Percentiles rank a stretch among this genome's conserved stretches.
phyloP scores from a whole-genome alignment of 2,888 invertebrate species.

The Xylophagus ater region DNA sequence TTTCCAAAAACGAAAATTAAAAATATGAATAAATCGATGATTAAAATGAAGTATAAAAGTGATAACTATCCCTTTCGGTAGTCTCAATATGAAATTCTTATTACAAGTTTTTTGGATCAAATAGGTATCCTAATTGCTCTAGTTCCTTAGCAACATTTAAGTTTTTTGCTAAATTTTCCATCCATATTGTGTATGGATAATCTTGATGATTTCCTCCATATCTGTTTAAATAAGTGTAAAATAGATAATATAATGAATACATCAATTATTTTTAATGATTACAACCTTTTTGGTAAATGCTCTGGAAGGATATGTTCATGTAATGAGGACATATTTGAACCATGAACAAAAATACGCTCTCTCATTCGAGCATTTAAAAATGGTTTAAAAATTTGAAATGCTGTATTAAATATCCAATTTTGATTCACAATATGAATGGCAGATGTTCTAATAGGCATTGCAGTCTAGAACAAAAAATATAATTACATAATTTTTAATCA shows the following conservation, averaged over 20 bases:
- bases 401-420: constrained; percentile 70
- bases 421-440: constrained; percentile 70
- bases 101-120: constrained; percentile 26
- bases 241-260: not conserved
- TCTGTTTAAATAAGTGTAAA: constrained; percentile 17
- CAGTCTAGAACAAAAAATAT: constrained; percentile 44
- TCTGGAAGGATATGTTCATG: constrained; percentile 62
- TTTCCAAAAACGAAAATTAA: no score
- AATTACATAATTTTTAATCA: constrained; percentile 1
- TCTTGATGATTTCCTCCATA: constrained; percentile 50
- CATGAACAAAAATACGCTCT: constrained; percentile 49
- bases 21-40: no score
- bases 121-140: constrained; percentile 50
- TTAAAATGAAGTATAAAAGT: no score
- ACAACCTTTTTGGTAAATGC: constrained; percentile 51
- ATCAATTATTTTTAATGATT: not conserved
- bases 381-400: constrained; percentile 68
- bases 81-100: no score
- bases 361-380: constrained; percentile 57
- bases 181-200: constrained; percentile 62
- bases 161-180: constrained; percentile 49
- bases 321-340: constrained; percentile 56
- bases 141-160: constrained; percentile 51
- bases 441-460: constrained; percentile 60
- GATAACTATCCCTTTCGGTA: no score